Base-by-base conservation (phyloP, 2,113 vertebrate species). In the Hiodon alosoides region DNA sequence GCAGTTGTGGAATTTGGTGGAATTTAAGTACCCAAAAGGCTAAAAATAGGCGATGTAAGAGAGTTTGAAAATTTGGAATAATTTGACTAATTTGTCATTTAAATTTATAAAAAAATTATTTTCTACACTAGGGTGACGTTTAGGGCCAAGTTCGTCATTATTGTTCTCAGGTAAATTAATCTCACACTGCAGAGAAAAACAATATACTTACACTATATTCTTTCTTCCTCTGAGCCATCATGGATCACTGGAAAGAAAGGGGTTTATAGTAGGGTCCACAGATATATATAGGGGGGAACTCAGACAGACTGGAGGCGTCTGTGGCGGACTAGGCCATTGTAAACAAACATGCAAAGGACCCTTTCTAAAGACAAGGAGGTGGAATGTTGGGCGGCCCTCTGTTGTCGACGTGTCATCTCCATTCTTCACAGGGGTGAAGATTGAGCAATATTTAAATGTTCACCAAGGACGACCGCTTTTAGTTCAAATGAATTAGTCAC, bases 311-410 rank as follows among this genome's bases (percentile, higher is more conserved):
- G 77, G 79, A 75, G 78, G 77, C 79, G 80, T 85, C 88, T 89
- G 88, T 52, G 83, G 77, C 81, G 84, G 79, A 87, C 31, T 79
- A 85, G 87, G 81, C 82, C 80, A 84, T 84, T 86, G 78, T 78
- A 86, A 86, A 83, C 81, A 83, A 69, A 62, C 77, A 60, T 82
- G 83, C 86, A 84, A 85, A 85, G 79, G 81, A 80, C 72, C 82
- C 79, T 84, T 79, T 88, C 84, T 85, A 81, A 87, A 88, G 75
- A 91, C 85, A 91, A 90, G 88, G 81, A 83, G 84, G 81, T 75
- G 5, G 73, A 74, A 80, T 59, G 68, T 69, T 70, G 64, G 79
- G 82, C 71, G 10, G 47, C 62, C 50, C 67, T 61, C 74, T 13
- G 16, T 55, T 73, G 65, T 60, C 57, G 72, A 78, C 31, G 2